A percentile compares a stretch with the other conserved stretches of the same genome.
Conservation (phyloP, 2,797 vertebrate genomes). For the Miichthys miiuy region DNA sequence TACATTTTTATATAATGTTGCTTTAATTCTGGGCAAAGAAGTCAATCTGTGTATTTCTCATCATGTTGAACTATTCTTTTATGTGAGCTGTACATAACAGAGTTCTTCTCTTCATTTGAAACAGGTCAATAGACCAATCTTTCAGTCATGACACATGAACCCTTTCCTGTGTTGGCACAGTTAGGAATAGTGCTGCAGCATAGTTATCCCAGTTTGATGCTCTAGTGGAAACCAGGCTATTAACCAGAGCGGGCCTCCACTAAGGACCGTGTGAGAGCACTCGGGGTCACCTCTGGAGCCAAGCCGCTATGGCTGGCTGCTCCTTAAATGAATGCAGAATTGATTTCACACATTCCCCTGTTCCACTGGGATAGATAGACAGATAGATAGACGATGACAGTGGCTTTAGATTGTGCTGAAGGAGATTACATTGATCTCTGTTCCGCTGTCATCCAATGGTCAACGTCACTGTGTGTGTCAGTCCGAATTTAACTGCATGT, state of each 20-base stretch:
- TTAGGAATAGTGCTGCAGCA: slow-evolving; percentile 1
- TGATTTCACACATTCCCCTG: slow-evolving; percentile 76
- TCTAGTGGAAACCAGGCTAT: slow-evolving; percentile 38
- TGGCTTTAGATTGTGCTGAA: slow-evolving; percentile 73
- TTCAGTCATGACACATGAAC: neutral
- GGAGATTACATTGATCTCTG: slow-evolving; percentile 76
- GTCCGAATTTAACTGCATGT: slow-evolving; percentile 21
- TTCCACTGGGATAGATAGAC: slow-evolving; percentile 60
- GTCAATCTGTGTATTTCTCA: neutral
- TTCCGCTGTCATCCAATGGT: slow-evolving; percentile 63
- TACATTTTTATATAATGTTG: too few species aligned
- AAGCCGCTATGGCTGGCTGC: slow-evolving; percentile 59
- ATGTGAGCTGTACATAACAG: neutral
- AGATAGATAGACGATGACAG: slow-evolving; percentile 70
- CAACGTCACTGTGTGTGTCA: slow-evolving; percentile 21
- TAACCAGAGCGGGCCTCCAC: slow-evolving; percentile 37
- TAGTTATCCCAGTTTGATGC: slow-evolving; percentile 29
- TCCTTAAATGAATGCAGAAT: slow-evolving; percentile 78
- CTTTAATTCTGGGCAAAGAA: neutral
- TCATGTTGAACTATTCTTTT: neutral
- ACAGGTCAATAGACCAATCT: slow-evolving; percentile 1
- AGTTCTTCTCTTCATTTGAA: neutral
- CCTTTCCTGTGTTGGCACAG: slow-evolving; percentile 10
- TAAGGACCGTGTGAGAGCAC: slow-evolving; percentile 45
- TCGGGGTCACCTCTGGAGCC: slow-evolving; percentile 70